phyloP scores from a whole-genome alignment of 2,888 invertebrate genomes.

The Caenorhabditis sinica region DNA sequence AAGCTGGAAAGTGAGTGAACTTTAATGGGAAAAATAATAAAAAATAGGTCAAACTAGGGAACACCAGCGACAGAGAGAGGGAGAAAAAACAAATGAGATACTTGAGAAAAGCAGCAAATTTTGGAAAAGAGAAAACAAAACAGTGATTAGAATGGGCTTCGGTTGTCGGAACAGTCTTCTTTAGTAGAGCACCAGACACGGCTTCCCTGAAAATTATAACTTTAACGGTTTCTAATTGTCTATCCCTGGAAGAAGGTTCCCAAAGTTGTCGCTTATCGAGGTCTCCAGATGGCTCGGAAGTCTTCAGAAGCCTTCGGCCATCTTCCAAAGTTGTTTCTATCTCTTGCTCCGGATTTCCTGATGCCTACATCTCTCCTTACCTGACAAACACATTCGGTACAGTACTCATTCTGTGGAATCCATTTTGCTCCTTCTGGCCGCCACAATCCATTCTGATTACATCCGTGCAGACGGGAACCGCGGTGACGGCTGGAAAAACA shows the following conservation, averaged over 20 bases:
- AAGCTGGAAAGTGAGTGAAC: background rate
- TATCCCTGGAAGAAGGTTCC: too few species aligned
- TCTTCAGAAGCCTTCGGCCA: too few species aligned
- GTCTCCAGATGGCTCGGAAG: too few species aligned
- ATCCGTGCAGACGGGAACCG: constrained; percentile 66
- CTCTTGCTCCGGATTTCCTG: too few species aligned
- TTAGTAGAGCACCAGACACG: constrained; percentile 67
- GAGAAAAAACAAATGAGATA: constrained; percentile 33
- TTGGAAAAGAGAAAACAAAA: constrained; percentile 11
- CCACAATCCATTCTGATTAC: constrained; percentile 59
- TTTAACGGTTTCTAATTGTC: too few species aligned
- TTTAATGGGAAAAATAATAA: background rate
- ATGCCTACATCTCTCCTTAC: constrained; percentile 15
- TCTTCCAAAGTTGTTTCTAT: too few species aligned
- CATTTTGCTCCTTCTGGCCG: constrained; percentile 66
- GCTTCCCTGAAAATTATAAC: constrained; percentile 47
- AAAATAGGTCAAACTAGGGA: background rate
- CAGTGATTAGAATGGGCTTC: constrained; percentile 60
- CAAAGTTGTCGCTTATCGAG: too few species aligned
- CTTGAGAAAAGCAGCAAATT: constrained; percentile 25
- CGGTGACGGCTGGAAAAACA: constrained; percentile 62
- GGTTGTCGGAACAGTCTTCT: constrained; percentile 67
- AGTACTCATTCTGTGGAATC: constrained; percentile 60
- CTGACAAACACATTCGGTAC: constrained; percentile 66
- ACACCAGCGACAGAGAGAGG: constrained; percentile 43